A percentile compares a stretch with the other conserved stretches of the same genome.
Conservation (phyloP, 2,888 invertebrate genomes). For the Idaea biselata region DNA sequence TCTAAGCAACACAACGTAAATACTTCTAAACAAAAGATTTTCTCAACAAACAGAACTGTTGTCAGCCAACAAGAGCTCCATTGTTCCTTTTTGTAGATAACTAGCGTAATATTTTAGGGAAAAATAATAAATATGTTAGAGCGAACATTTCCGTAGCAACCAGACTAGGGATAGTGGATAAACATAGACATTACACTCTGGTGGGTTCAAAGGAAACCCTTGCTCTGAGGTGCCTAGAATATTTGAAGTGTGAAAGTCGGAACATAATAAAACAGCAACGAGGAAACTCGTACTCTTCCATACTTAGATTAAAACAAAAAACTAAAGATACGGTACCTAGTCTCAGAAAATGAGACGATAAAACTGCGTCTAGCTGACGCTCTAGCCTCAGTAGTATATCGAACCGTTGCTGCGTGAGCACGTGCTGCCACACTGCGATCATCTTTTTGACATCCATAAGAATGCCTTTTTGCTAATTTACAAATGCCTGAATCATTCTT, state of each 20-base stretch:
- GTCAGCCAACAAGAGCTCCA: constrained; percentile 5
- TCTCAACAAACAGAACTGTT: constrained; percentile 6
- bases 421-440: no score
- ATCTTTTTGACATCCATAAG: no score
- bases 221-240: constrained; percentile 39
- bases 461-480: no score
- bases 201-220: constrained; percentile 44
- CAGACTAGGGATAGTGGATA: constrained; percentile 32
- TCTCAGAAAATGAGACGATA: no score
- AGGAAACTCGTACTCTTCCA: constrained; percentile 14
- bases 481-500: no score
- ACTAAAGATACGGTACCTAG: no score
- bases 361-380: no score
- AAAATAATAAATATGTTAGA: constrained; percentile 9
- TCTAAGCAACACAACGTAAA: background rate
- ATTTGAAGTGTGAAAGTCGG: constrained; percentile 49
- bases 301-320: no score
- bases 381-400: no score
- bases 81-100: constrained; percentile 17
- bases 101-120: constrained; percentile 6
- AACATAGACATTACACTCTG: constrained; percentile 42
- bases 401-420: no score
- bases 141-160: constrained; percentile 11
- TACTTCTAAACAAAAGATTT: background rate
- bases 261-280: constrained; percentile 37